A percentile compares a stretch with the other conserved stretches of the same genome.
These are phyloP conservation scores for Tetragonula clypearis DNA, from an alignment of 1,140 invertebrate species.

Conservation along the genomic window DNA sequence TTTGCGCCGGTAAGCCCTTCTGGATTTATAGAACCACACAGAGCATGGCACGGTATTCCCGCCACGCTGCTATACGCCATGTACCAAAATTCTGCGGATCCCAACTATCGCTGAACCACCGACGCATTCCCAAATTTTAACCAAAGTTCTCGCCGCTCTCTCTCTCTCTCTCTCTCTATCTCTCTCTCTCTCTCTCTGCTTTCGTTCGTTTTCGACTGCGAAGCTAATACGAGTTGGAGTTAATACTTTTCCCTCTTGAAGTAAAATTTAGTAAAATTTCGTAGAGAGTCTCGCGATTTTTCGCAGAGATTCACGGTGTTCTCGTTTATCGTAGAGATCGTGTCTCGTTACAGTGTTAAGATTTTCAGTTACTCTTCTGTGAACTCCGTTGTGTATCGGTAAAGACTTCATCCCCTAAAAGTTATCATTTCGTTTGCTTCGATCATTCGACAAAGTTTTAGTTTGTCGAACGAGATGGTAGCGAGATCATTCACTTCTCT, in stretches of 20 bases:
- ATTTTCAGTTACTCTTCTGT: not conserved
- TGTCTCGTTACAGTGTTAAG: too few relatives aligned
- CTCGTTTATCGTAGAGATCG: too few relatives aligned
- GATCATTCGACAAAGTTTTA: not conserved
- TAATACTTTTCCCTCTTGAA: too few relatives aligned
- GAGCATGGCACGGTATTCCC: conserved; percentile 63
- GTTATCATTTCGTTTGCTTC: not conserved
- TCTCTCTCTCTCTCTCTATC: too few relatives aligned
- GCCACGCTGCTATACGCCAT: conserved; percentile 72
- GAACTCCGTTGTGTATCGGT: too few relatives aligned
- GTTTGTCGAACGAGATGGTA: not conserved
- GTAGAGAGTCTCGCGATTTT: too few relatives aligned
- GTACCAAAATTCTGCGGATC: conserved; percentile 76
- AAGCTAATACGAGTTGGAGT: not conserved
- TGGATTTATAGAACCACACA: conserved; percentile 79
- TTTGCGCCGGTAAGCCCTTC: conserved; percentile 76
- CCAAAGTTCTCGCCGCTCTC: conserved; percentile 28
- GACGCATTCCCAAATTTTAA: conserved; percentile 60
- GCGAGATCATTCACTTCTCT: not conserved
- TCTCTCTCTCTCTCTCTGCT: too few relatives aligned
- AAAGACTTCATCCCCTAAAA: not conserved
- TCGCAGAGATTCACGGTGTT: too few relatives aligned
- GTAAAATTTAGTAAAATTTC: too few relatives aligned
- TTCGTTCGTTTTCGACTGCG: not conserved
- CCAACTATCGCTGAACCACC: conserved; percentile 42